phyloP scores from a whole-genome alignment of 2,888 invertebrate species.

The Ophion ventricosus region DNA sequence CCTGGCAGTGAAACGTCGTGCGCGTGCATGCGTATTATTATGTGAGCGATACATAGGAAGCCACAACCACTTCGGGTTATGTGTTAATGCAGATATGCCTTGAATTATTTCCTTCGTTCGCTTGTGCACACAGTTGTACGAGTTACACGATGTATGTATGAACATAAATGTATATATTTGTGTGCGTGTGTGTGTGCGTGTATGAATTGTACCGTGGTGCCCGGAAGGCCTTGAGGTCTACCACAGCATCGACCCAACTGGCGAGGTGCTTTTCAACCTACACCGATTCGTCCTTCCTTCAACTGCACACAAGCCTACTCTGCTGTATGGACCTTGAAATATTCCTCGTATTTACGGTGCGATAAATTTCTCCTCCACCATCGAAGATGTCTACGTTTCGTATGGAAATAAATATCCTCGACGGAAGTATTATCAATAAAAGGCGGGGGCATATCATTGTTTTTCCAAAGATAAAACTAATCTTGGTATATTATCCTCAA shows the following conservation, averaged over 20 bases:
- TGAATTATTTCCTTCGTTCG: constrained; percentile 49
- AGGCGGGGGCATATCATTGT: too few relatives aligned
- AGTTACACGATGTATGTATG: constrained; percentile 14
- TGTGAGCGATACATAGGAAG: constrained; percentile 15
- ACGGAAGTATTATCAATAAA: background rate
- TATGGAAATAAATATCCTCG: constrained; percentile 5
- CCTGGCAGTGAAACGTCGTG: constrained; percentile 1
- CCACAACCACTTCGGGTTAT: constrained; percentile 32
- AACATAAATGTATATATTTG: constrained; percentile 25
- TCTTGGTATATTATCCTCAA: background rate
- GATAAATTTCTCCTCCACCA: background rate
- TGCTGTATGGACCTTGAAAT: constrained; percentile 49
- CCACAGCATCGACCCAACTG: constrained; percentile 64
- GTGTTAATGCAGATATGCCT: constrained; percentile 39
- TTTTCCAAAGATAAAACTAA: background rate
- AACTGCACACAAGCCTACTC: constrained; percentile 35
- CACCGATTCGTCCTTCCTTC: constrained; percentile 52
- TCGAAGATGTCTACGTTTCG: background rate
- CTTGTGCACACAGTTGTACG: constrained; percentile 26
- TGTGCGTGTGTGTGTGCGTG: background rate
- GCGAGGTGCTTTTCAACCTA: constrained; percentile 46
- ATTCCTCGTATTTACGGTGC: constrained; percentile 18
- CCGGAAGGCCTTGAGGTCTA: constrained; percentile 63
- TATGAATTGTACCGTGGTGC: constrained; percentile 40
- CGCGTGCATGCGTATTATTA: background rate